Conservation (phyloP, 2,113 vertebrate genomes). For the Pionites leucogaster region DNA sequence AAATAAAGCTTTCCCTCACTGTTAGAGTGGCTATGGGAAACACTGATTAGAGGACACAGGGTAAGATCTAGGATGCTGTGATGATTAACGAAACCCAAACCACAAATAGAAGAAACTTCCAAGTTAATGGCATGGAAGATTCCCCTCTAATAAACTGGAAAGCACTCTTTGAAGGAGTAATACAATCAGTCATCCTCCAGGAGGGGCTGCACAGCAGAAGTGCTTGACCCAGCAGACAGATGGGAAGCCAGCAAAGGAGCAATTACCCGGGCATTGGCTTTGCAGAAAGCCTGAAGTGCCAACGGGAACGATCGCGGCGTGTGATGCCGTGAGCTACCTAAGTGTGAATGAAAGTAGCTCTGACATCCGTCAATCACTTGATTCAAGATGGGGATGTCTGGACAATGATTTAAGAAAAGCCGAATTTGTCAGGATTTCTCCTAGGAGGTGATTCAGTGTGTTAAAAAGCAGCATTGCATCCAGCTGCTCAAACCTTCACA, state of each 20-base stretch:
- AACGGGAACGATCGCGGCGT: fast-evolving
- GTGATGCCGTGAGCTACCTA: not conserved
- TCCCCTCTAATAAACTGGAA: not conserved
- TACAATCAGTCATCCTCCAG: not conserved
- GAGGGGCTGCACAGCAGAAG: not conserved
- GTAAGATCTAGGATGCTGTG: not conserved
- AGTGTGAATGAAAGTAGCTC: not conserved
- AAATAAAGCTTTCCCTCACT: not conserved
- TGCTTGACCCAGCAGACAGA: not conserved
- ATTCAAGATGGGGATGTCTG: not conserved
- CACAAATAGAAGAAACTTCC: not conserved
- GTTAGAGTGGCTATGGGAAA: not conserved
- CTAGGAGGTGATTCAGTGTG: not conserved
- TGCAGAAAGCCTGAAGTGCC: not conserved
- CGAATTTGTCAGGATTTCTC: not conserved
- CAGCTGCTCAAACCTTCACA: not conserved
- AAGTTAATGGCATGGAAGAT: not conserved
- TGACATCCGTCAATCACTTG: not conserved
- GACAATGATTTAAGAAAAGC: not conserved
- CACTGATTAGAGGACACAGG: not conserved
- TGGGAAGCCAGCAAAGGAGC: not conserved
- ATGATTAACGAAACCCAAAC: not conserved
- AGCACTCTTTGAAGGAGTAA: not conserved
- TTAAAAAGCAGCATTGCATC: not conserved
- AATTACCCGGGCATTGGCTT: not conserved